Base-by-base conservation (phyloP, 2,113 vertebrate genomes). In the Felis chaus region DNA sequence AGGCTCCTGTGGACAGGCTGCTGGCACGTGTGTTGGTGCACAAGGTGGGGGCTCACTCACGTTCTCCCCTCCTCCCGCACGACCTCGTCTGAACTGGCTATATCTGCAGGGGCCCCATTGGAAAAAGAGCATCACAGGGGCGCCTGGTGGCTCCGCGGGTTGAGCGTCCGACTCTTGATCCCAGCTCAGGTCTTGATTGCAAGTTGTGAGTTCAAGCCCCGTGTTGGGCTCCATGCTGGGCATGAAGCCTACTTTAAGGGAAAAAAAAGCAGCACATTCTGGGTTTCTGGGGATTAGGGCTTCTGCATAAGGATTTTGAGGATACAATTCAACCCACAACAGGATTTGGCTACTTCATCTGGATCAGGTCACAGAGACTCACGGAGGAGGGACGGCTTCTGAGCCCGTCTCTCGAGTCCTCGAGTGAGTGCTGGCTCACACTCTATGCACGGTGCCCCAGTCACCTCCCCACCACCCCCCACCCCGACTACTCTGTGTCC, bases 391-490 rank as follows among this genome's bases (percentile, higher is more conserved):
- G n/a, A n/a, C 1, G 1, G 12, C 45, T 25, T n/a, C 13, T 27
- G 10, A 27, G 65, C 31, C 21, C 3, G 45, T 48, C 83, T 21
- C 21, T 50, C 8, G 10, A 65, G 82, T 41, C 61, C 69, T 73
- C 14, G 9, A 55, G 68, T 8, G 25, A 50, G 41, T 15, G 10
- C 21, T 7, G 10, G n/a, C 50, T 31, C 66, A 0, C 13, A 0
- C 14, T 5, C 27, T 1, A 21, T 2, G 5, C 13, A 6, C 3
- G 13, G 48, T 1, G 0, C 6, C 45, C 4, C 83, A 10, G 41
- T 12, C 41, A 19, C 16, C 7, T 23, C 21, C 7, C n/a, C 5
- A 3, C 16, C 41, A 0, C 45, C 45, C 41, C 14, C 15, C n/a
- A n/a, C n/a, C 13, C 21, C 14, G 23, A 45, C 29, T 25, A 2